Percentiles rank a stretch among this genome's conserved stretches.
Evolutionary conservation across 2,888 invertebrate genomes (phyloP).

Genomic region (Hoplodrina blanda): DNA sequence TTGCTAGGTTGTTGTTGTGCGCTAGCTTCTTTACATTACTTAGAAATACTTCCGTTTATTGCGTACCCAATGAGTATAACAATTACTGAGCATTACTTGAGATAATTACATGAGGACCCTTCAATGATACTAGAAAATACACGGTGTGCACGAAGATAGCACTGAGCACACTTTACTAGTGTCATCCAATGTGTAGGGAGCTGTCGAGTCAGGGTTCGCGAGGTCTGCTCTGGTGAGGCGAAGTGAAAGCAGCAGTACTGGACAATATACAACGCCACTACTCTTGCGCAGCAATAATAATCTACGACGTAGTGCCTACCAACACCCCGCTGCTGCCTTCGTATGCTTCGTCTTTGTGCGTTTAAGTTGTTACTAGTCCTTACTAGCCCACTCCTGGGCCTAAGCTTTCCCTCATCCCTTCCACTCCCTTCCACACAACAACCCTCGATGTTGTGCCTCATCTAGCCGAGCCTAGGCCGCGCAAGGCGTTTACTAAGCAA

Average conservation of each 20-base stretch:
- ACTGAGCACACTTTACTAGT: neutral
- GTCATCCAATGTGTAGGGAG: neutral
- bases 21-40: neutral
- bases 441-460: too few relatives aligned
- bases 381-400: too few relatives aligned
- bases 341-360: neutral
- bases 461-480: neutral
- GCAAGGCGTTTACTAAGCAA: neutral
- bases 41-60: conserved; percentile 1
- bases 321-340: conserved; percentile 42
- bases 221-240: conserved; percentile 5
- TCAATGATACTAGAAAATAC: neutral
- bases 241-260: conserved; percentile 41
- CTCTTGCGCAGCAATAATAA: conserved; percentile 42
- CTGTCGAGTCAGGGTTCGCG: conserved; percentile 5
- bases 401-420: too few relatives aligned
- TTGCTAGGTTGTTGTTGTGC: neutral
- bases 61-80: conserved; percentile 20
- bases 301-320: conserved; percentile 57
- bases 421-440: too few relatives aligned
- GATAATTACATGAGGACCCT: conserved; percentile 7
- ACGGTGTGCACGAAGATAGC: neutral
- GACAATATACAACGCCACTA: conserved; percentile 52
- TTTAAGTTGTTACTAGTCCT: too few relatives aligned
- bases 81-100: conserved; percentile 18